Percentiles rank a stretch among this genome's conserved stretches.
These are phyloP conservation scores for Yponomeuta sedellus DNA, from an alignment of 2,888 invertebrate genomes.

Conservation along the genomic window DNA sequence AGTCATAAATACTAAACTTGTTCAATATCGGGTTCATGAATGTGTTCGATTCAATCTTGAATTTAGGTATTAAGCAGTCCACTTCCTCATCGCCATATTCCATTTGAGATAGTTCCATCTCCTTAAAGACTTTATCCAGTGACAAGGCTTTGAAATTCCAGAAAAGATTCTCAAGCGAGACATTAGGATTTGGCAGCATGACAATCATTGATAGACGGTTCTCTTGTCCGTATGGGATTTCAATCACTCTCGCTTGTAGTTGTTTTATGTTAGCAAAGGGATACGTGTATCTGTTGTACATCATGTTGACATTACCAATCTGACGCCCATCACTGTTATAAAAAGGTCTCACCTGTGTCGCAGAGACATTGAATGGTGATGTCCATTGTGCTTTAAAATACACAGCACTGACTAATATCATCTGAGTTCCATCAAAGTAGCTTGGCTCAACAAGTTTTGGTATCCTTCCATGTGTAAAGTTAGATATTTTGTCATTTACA, in stretches of 20 bases:
- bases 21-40: constrained; percentile 70
- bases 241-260: constrained; percentile 78
- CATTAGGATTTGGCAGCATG: constrained; percentile 77
- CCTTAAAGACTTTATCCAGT: constrained; percentile 66
- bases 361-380: constrained; percentile 76
- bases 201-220: constrained; percentile 79
- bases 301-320: constrained; percentile 82
- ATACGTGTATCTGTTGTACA: constrained; percentile 79
- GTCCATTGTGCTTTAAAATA: constrained; percentile 85
- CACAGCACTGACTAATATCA: constrained; percentile 80
- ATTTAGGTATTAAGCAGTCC: constrained; percentile 79
- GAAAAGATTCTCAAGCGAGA: constrained; percentile 70
- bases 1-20: constrained; percentile 64
- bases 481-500: constrained; percentile 44
- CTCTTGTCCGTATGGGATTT: constrained; percentile 80
- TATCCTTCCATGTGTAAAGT: constrained; percentile 51
- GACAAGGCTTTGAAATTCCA: constrained; percentile 59
- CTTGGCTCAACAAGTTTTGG: constrained; percentile 43
- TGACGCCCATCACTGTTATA: constrained; percentile 69
- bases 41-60: constrained; percentile 76
- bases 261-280: constrained; percentile 74
- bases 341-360: constrained; percentile 73
- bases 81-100: constrained; percentile 78
- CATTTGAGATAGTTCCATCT: constrained; percentile 60
- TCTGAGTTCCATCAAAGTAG: constrained; percentile 64